Evolutionary conservation across 2,113 vertebrate genomes (phyloP), one percentile per base, ranked within the genome.

Genomic region (Strix uralensis): DNA sequence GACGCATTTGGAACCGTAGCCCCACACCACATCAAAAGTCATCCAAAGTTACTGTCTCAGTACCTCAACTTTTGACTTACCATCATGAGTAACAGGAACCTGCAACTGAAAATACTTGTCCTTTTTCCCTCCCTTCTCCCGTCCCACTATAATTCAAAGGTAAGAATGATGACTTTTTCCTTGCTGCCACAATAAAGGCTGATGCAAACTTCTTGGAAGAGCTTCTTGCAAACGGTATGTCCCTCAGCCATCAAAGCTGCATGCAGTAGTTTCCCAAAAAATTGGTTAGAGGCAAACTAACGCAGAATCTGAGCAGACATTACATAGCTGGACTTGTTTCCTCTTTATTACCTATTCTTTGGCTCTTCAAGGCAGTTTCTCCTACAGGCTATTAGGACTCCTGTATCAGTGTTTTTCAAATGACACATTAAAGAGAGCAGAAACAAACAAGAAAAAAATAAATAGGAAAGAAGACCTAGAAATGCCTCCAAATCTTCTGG

Each of bases 61-160:
- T n/a, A n/a, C n/a, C n/a, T n/a, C n/a, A n/a, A n/a, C n/a, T n/a
- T n/a, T n/a, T n/a, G n/a, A n/a, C n/a, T n/a, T n/a, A n/a, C n/a
- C n/a, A n/a, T 71, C 13, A 23, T 2, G 15, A 71, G 27, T 5
- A 55, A 71, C 16, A 44, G 5, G 26, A 86, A 72, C 36, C n/a
- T 59, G 51, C 0, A 2, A 65, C 44, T 36, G 34, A 74, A 84
- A 62, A 2, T 3, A 69, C 26, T 4, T 70, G 21, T 5, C 13
- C 44, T 11, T 40, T 83, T 73, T 23, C 10, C 42, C 32, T 30
- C 20, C 44, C 27, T 36, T n/a, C 49, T 42, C 30, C 11, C 9
- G 26, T n/a, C 54, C 40, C 27, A 9, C 40, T 7, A 5, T 1
- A 23, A 5, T 65, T 65, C 0, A 0, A 55, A 42, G 23, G 9